Evolutionary conservation across 1,140 invertebrate genomes (phyloP).

Genomic region (Eriocheir sinensis): DNA sequence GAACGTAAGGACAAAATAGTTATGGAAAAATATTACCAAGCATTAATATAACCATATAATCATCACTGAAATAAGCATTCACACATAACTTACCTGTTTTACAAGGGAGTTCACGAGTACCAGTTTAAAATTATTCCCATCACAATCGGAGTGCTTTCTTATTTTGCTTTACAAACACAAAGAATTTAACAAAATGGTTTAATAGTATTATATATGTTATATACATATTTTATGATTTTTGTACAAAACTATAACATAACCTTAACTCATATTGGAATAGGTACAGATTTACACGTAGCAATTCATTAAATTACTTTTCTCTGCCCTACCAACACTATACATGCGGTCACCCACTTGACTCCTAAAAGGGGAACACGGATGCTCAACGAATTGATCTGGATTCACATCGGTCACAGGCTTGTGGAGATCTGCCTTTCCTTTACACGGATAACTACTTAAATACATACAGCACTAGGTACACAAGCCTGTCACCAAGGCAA

Average conservation of each 20-base stretch:
- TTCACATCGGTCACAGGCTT: not conserved
- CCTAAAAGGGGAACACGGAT: not conserved
- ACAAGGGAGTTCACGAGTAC: too few species aligned
- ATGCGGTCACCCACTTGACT: not conserved
- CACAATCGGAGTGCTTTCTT: too few species aligned
- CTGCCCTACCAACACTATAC: not conserved
- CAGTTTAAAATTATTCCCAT: too few species aligned
- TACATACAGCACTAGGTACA: not conserved
- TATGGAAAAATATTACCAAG: not conserved
- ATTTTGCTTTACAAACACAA: not conserved
- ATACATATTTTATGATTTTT: slow-evolving; percentile 55
- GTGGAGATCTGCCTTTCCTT: too few species aligned
- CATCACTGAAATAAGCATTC: too few species aligned
- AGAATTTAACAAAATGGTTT: not conserved
- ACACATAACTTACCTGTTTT: too few species aligned
- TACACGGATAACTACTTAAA: not conserved
- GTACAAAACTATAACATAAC: slow-evolving; percentile 68
- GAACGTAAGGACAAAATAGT: not conserved
- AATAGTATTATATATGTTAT: slow-evolving; percentile 41
- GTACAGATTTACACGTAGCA: not conserved
- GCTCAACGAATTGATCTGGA: not conserved
- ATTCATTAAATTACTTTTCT: not conserved
- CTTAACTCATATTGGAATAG: slow-evolving; percentile 63
- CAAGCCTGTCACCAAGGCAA: slow-evolving; percentile 14
- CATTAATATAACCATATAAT: too few species aligned